A percentile compares a stretch with the other conserved stretches of the same genome.
Conservation (phyloP, 2,888 invertebrate species). For the Lepas anatifera region DNA sequence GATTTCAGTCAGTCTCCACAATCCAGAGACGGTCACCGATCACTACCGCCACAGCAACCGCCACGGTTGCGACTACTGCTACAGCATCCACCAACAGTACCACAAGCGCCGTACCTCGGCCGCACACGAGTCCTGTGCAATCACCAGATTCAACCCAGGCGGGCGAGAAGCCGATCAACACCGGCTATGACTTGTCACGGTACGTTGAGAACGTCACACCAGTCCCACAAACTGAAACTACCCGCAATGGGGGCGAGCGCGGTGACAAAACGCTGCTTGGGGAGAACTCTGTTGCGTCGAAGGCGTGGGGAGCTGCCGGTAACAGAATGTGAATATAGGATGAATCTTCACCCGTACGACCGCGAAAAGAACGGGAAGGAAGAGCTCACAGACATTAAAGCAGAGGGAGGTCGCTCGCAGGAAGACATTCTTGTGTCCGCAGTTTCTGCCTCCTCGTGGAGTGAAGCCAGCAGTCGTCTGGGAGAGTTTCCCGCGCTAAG, state of each 20-base stretch:
- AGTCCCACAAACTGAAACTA: not conserved
- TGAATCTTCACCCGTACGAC: no score
- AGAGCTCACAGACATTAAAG: not conserved
- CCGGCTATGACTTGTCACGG: not conserved
- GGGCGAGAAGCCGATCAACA: not conserved
- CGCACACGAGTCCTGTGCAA: not conserved
- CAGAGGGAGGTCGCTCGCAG: not conserved
- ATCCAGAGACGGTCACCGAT: no score
- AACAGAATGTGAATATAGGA: no score
- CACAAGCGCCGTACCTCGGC: no score
- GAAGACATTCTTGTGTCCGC: not conserved
- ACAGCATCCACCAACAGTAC: no score
- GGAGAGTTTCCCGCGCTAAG: not conserved
- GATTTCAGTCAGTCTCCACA: not conserved
- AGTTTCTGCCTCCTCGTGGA: not conserved
- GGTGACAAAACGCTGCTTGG: no score
- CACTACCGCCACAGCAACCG: no score
- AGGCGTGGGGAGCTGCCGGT: no score
- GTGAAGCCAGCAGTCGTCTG: not conserved
- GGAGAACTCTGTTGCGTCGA: no score
- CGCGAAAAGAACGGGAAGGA: not conserved
- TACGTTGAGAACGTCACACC: not conserved
- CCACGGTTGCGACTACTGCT: no score
- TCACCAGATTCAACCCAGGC: constrained; percentile 6
- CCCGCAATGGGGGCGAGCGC: not conserved